Evolutionary conservation across 1,140 invertebrate species (phyloP), one percentile per base, ranked within the genome.

Genomic region (Microplitis mediator): DNA sequence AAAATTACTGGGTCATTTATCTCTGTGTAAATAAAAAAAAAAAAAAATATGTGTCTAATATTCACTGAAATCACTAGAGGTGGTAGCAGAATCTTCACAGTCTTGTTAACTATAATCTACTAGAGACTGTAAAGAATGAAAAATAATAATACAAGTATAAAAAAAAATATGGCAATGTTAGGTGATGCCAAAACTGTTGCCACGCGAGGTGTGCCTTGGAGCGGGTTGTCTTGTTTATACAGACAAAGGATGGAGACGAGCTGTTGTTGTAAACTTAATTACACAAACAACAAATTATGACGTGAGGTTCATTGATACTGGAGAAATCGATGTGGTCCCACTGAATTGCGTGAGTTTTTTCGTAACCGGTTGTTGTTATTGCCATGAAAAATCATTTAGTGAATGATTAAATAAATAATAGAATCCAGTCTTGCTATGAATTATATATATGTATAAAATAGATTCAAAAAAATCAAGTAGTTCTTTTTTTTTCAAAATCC

Each of bases 231-330:
- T 87, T 72, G 77, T 85, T 81, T 74, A 80, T 75, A 74, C 75
- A 72, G 79, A 80, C 71, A 80, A 79, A 79, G 73, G 75, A 35
- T 87, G 86, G 86, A 83, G 75, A 62, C 82, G 86, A 76, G 82
- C 81, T 52, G 82, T 85, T 76, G 81, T 87, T 50, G 69, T 80
- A 78, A 82, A 81, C 64, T 80, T 74, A 76, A 45, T 45, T 45
- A 77, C 78, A 76, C 76, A 75, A 66, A 75, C 76, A n/a, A 45
- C 72, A 63, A 73, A 75, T 34, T 80, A 81, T 76, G 72, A 78
- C 51, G 83, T 90, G 67, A 82, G 83, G 63, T 87, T 90, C 80
- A 85, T 90, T 78, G 89, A 90, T 80, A 89, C 88, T 78, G 89
- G 89, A 74, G 89, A 86, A 62, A 79, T 75, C 69, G 78, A 84